Percentiles rank a stretch among this genome's conserved stretches.
Conservation (phyloP, 2,113 vertebrate genomes). For the Columba janthina region DNA sequence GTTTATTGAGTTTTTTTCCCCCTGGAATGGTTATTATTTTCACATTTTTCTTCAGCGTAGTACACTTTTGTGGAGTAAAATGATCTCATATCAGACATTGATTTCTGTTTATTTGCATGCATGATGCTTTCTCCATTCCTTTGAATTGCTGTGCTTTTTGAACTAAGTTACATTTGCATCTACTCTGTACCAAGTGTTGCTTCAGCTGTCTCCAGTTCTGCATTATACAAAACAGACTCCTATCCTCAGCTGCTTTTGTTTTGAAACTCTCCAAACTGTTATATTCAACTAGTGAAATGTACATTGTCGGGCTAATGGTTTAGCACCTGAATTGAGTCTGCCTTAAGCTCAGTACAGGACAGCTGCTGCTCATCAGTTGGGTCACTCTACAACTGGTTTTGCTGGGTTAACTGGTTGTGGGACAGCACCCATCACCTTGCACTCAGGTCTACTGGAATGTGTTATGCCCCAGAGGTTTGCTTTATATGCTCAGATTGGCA, state of each 20-base stretch:
- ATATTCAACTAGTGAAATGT: neutral
- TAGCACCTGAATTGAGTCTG: neutral
- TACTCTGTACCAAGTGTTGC: neutral
- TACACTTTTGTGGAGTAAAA: neutral
- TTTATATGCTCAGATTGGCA: neutral
- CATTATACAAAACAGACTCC: neutral
- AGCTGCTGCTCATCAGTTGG: neutral
- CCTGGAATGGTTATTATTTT: conserved; percentile 11
- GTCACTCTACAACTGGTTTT: neutral
- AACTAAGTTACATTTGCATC: neutral
- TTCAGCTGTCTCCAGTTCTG: neutral
- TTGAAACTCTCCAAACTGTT: neutral
- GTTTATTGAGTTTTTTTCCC: neutral
- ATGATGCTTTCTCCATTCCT: neutral
- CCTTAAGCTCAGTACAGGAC: neutral
- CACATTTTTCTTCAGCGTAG: neutral
- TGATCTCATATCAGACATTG: neutral
- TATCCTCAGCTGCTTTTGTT: neutral
- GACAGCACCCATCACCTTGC: neutral
- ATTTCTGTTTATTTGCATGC: conserved; percentile 18
- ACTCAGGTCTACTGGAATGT: neutral
- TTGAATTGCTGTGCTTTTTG: neutral
- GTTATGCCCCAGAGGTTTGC: neutral
- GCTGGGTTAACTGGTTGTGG: neutral
- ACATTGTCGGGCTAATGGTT: neutral